Evolutionary conservation across 2,888 invertebrate species (phyloP).

Genomic region (Dorcus hopei): DNA sequence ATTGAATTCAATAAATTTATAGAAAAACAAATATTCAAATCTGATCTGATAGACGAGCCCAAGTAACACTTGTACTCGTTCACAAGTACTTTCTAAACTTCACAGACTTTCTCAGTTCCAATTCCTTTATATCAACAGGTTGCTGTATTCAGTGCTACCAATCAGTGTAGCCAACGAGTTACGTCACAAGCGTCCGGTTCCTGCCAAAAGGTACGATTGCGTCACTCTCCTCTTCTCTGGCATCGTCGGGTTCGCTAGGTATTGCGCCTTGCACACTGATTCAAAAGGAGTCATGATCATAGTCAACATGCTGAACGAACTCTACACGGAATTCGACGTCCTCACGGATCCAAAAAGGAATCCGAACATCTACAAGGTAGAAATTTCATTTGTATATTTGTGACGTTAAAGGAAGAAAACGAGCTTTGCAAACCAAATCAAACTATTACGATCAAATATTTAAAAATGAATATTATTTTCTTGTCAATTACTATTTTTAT

Average conservation of each 20-base stretch:
- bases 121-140: slow-evolving; percentile 52
- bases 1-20: no score
- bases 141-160: slow-evolving; percentile 91
- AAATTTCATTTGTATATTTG: no score
- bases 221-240: slow-evolving; percentile 94
- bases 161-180: slow-evolving; percentile 93
- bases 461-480: no score
- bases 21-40: no score
- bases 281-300: slow-evolving; percentile 94
- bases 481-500: no score
- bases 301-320: slow-evolving; percentile 86
- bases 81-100: slow-evolving; percentile 16
- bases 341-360: slow-evolving; percentile 89
- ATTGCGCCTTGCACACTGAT: slow-evolving; percentile 87
- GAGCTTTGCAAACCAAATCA: no score
- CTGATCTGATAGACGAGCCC: not conserved
- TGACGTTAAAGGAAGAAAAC: no score
- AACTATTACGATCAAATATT: no score
- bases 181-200: slow-evolving; percentile 86
- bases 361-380: slow-evolving; percentile 92
- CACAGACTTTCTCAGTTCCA: slow-evolving; percentile 10
- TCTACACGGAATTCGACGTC: slow-evolving; percentile 92
- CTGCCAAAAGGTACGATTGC: slow-evolving; percentile 82
- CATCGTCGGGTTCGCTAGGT: slow-evolving; percentile 86
- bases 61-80: slow-evolving; percentile 3